Base-by-base conservation (phyloP, 2,113 vertebrate genomes). In the Uria aalge region DNA sequence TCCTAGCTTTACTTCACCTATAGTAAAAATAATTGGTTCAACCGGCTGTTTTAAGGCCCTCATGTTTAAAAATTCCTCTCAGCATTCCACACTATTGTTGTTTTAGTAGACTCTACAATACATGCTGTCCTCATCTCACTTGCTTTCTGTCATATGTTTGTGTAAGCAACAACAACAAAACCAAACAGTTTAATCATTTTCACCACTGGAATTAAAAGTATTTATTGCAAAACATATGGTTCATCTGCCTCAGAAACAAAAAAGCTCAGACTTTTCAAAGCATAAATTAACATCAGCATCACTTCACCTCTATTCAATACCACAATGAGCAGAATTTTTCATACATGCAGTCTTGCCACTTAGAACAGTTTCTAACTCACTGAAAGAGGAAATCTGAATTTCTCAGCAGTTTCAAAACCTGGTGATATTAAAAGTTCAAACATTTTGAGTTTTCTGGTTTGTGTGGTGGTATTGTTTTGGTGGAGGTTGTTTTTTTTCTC, bases 171-270 rank as follows among this genome's bases (percentile, higher is more conserved):
- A 93, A 23, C 50, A 74, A 53, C 55, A 77, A 85, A 80, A 62
- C 18, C 18, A 75, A 81, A 74, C 63, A 89, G 50, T 71, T 77
- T 52, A 89, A 86, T 74, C 2, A 77, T 72, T 96, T 75, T 92
- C 59, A 64, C 71, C 60, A 88, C 40, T 83, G 30, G 32, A 95
- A 94, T 93, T 95, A 82, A 83, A 93, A 85, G 40, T 78, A 89
- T 88, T 96, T 92, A 85, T 77, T 86, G 30, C 56, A 87, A 96
- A 96, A 82, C 53, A 79, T 89, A 77, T 32, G 45, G 71, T 77
- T 85, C 50, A 87, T 80, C 72, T 87, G 55, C 34, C 40, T 95
- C 52, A 87, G 73, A 94, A 95, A 88, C 55, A 88, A 96, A 92
- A 72, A 89, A 69, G 40, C 72, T 73, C 24, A 75, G 56, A 63